Evolutionary conservation across 2,113 vertebrate genomes (phyloP).

Genomic region (Dicaeum eximium): DNA sequence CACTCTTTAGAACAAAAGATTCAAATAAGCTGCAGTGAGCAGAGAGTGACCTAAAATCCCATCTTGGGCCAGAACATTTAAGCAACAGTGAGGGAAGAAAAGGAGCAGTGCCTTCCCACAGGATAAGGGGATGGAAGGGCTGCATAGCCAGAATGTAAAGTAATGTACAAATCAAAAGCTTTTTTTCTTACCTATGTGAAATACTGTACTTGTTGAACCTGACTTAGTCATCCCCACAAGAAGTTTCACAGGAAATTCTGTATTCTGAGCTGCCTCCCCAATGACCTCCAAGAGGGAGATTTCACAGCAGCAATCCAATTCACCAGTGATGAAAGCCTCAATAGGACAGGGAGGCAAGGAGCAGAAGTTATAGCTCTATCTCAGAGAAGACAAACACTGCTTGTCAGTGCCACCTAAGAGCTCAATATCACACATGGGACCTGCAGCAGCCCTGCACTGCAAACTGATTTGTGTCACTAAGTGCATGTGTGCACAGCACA

Average conservation of each 20-base stretch:
- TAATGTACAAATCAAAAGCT: background rate
- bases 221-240: background rate
- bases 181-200: background rate
- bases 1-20: background rate
- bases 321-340: background rate
- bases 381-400: slow-evolving; percentile 11
- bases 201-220: background rate
- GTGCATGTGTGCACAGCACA: background rate
- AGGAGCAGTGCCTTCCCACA: background rate
- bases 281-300: slow-evolving; percentile 4
- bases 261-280: background rate
- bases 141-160: accelerated
- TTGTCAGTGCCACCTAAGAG: slow-evolving; percentile 31
- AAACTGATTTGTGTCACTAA: background rate
- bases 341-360: background rate
- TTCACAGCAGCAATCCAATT: slow-evolving; percentile 28
- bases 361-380: slow-evolving; percentile 31
- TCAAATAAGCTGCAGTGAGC: background rate
- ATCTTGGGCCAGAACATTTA: background rate
- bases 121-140: background rate
- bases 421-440: background rate
- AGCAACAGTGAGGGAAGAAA: background rate
- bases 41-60: background rate
- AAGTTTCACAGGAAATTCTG: background rate
- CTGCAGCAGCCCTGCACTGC: background rate